phyloP scores from a whole-genome alignment of 2,113 vertebrate species.

The Pelmatolapia mariae region DNA sequence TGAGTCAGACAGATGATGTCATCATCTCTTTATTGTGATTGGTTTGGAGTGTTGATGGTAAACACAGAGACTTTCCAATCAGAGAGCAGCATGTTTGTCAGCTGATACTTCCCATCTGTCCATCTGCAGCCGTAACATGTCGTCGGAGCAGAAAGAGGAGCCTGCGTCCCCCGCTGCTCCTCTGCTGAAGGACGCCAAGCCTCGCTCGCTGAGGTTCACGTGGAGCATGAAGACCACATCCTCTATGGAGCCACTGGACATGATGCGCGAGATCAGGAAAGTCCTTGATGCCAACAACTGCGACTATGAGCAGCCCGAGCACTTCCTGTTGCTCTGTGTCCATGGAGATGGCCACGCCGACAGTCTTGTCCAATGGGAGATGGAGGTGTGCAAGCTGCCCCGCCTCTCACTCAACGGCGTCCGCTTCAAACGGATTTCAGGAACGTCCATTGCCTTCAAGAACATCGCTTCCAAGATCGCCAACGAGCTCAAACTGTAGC shows the following conservation, averaged over 20 bases:
- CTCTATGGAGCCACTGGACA: conserved; percentile 38
- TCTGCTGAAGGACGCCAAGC: conserved; percentile 16
- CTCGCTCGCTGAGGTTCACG: conserved; percentile 30
- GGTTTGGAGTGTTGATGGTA: not conserved
- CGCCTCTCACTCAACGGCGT: conserved; percentile 89
- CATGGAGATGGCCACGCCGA: conserved; percentile 16
- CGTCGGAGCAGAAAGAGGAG: conserved; percentile 7
- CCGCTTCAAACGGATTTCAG: conserved; percentile 91
- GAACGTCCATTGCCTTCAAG: conserved; percentile 91
- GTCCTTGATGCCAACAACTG: conserved; percentile 36
- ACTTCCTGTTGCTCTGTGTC: conserved; percentile 30
- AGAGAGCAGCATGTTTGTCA: not conserved
- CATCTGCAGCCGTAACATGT: not conserved
- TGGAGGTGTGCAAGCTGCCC: conserved; percentile 91
- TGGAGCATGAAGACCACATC: conserved; percentile 49
- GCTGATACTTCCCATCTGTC: not conserved
- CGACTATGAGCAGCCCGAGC: conserved; percentile 30
- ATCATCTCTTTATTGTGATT: not conserved
- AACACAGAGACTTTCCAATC: not conserved
- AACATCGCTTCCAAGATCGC: conserved; percentile 94
- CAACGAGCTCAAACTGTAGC: conserved; percentile 78
- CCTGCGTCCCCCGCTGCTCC: not conserved
- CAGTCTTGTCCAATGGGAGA: conserved; percentile 85
- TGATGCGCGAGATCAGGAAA: conserved; percentile 38
- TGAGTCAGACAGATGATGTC: not conserved